A percentile compares a stretch with the other conserved stretches of the same genome.
These are phyloP conservation scores for Alligator sinensis DNA, from an alignment of 2,113 vertebrate species.

Conservation along the genomic window DNA sequence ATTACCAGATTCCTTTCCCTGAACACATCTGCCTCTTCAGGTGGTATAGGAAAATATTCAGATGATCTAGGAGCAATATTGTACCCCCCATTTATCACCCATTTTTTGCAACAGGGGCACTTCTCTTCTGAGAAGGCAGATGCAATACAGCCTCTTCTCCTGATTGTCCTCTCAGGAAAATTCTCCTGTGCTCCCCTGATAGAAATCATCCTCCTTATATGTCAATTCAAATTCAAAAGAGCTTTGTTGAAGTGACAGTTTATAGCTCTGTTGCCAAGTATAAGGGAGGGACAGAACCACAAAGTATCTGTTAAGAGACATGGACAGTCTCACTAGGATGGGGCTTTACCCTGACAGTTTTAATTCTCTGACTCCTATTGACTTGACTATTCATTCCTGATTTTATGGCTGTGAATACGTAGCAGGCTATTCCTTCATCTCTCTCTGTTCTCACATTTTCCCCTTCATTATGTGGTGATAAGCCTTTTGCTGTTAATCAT, in stretches of 20 bases:
- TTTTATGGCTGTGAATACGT: background rate
- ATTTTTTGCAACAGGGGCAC: background rate
- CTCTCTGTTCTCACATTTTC: background rate
- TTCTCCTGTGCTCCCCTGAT: background rate
- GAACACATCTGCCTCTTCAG: no score
- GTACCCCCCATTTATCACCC: background rate
- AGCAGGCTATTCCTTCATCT: background rate
- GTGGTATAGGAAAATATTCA: background rate
- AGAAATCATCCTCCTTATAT: background rate
- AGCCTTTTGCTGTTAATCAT: background rate
- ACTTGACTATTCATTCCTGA: background rate
- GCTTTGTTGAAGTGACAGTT: background rate
- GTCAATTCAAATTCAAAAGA: background rate
- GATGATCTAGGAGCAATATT: rapidly evolving
- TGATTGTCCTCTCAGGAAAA: background rate
- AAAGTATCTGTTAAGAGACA: background rate
- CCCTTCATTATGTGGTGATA: background rate
- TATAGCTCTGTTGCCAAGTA: background rate
- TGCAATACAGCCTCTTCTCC: background rate
- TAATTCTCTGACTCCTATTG: background rate
- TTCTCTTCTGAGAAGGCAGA: background rate
- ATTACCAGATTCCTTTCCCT: background rate
- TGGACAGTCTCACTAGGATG: background rate
- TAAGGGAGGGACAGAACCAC: background rate
- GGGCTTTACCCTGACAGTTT: background rate